phyloP scores from a whole-genome alignment of 2,888 invertebrate species.

The Drosophila testacea region DNA sequence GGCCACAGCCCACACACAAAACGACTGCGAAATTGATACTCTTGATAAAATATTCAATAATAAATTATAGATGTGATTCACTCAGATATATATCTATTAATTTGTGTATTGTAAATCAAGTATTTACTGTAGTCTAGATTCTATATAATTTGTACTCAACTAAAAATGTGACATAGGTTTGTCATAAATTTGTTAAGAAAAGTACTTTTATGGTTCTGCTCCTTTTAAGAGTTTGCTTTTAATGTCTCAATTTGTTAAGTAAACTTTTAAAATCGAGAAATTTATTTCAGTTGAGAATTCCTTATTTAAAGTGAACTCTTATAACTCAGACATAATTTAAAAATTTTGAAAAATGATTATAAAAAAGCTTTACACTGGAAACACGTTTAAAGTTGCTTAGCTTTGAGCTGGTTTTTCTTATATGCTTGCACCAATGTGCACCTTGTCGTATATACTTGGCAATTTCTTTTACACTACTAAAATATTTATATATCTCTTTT shows the following conservation, averaged over 20 bases:
- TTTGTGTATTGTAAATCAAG: slow-evolving; percentile 14
- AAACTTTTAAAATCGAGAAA: no score
- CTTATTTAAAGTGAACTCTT: background rate
- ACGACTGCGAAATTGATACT: slow-evolving; percentile 43
- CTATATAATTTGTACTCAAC: background rate
- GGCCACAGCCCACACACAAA: slow-evolving; percentile 16
- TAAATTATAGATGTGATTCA: slow-evolving; percentile 35
- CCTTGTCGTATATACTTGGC: slow-evolving; percentile 16
- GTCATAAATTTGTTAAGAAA: background rate
- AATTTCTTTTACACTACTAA: slow-evolving; percentile 33
- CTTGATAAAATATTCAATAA: slow-evolving; percentile 32
- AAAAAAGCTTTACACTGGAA: background rate
- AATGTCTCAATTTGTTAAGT: no score
- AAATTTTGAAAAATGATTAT: no score
- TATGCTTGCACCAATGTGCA: slow-evolving; percentile 20
- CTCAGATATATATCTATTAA: slow-evolving; percentile 19
- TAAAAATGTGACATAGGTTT: background rate
- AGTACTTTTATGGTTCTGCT: background rate
- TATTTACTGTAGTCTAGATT: background rate
- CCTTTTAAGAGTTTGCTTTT: background rate
- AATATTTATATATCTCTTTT: background rate
- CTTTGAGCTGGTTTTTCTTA: background rate
- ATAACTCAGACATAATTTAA: background rate
- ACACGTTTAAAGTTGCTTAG: background rate
- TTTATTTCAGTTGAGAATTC: no score